phyloP scores from a whole-genome alignment of 2,888 invertebrate species.

The Drosophila putrida region DNA sequence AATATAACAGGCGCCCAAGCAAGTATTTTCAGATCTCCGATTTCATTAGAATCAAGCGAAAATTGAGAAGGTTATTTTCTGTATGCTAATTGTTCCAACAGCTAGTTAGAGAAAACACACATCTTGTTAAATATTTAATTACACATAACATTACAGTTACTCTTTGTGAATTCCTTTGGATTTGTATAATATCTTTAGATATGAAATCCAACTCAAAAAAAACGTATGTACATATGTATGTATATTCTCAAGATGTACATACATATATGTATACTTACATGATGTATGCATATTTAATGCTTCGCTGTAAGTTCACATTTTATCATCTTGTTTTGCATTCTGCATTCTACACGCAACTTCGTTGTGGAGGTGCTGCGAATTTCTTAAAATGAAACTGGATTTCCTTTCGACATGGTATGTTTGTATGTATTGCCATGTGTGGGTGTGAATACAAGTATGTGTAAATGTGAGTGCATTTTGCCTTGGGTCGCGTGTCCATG shows the following conservation, averaged over 20 bases:
- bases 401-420: constrained; percentile 27
- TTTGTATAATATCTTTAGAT: background rate
- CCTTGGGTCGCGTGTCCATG: constrained; percentile 59
- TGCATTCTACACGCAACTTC: constrained; percentile 58
- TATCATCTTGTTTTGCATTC: constrained; percentile 41
- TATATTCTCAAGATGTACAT: background rate
- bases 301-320: constrained; percentile 36
- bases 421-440: constrained; percentile 20
- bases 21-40: background rate
- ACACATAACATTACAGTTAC: constrained; percentile 20
- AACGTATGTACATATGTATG: background rate
- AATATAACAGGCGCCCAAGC: too few species aligned
- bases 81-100: constrained; percentile 23
- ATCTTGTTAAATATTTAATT: constrained; percentile 11
- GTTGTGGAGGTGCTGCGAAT: constrained; percentile 47
- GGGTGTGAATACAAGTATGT: constrained; percentile 23
- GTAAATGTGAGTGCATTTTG: constrained; percentile 38
- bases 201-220: constrained; percentile 5
- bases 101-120: too few species aligned
- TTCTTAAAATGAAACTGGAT: constrained; percentile 49
- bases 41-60: background rate
- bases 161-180: constrained; percentile 15
- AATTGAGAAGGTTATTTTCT: too few species aligned
- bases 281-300: constrained; percentile 18
- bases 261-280: background rate